Conservation (phyloP, 2,113 vertebrate genomes). For the Bubo scandiacus region DNA sequence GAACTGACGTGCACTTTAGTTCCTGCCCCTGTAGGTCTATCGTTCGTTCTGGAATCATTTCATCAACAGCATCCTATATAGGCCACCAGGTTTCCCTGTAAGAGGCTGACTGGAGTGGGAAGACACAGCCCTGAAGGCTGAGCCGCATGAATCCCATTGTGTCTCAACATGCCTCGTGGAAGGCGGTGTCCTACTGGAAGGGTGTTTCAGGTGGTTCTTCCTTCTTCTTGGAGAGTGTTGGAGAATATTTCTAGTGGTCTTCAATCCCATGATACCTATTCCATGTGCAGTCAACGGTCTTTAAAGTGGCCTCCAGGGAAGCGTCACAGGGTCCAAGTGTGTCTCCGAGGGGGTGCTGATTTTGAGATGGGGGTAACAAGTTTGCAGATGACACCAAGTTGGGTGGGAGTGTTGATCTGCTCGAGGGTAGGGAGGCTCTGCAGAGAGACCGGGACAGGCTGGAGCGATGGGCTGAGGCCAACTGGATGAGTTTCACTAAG, state of each 20-base stretch:
- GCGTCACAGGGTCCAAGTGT: too few relatives aligned
- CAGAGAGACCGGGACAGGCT: too few relatives aligned
- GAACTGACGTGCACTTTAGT: not conserved
- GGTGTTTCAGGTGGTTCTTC: not conserved
- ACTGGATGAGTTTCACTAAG: too few relatives aligned
- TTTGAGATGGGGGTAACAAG: not conserved
- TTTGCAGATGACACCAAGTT: too few relatives aligned
- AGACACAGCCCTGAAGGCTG: accelerated
- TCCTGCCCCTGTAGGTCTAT: not conserved
- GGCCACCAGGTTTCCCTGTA: not conserved
- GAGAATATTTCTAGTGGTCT: not conserved
- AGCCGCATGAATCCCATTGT: not conserved
- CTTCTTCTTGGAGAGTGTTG: not conserved
- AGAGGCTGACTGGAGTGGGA: not conserved
- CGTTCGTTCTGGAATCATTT: not conserved
- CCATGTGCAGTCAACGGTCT: not conserved
- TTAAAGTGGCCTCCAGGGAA: not conserved
- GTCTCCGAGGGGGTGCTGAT: not conserved
- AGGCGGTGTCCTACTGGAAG: not conserved
- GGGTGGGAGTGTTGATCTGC: too few relatives aligned
- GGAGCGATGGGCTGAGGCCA: too few relatives aligned
- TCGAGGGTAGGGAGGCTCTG: too few relatives aligned
- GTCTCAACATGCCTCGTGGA: not conserved
- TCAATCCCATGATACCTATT: not conserved
- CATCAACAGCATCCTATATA: not conserved